A percentile compares a stretch with the other conserved stretches of the same genome.
Evolutionary conservation across 2,888 invertebrate species (phyloP).

Genomic region (Drosophila setosimentum): DNA sequence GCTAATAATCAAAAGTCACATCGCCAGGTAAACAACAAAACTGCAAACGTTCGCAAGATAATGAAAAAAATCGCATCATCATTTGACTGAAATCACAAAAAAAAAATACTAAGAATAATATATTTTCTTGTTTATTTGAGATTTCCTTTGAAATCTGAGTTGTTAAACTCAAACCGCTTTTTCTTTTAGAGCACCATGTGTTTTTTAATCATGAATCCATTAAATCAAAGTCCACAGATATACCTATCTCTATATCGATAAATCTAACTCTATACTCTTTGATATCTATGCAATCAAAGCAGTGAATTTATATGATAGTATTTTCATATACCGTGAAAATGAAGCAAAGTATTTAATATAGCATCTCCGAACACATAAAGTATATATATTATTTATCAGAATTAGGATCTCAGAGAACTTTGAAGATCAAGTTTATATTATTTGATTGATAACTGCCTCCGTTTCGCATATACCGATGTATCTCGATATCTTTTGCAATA

Average conservation of each 20-base stretch:
- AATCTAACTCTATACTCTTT: neutral
- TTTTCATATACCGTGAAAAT: too few species aligned
- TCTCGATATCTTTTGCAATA: neutral
- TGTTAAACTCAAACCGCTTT: neutral
- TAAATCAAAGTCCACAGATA: neutral
- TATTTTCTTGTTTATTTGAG: too few species aligned
- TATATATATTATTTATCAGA: neutral
- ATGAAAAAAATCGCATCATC: neutral
- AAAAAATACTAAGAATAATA: constrained; percentile 13
- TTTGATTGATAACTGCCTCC: neutral
- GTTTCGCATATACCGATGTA: neutral
- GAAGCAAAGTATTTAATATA: too few species aligned
- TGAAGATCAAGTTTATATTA: neutral
- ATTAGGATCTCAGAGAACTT: neutral
- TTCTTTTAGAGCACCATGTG: neutral
- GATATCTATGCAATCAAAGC: too few species aligned
- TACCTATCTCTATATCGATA: neutral
- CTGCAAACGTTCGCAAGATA: constrained; percentile 10
- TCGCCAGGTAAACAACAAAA: constrained; percentile 12
- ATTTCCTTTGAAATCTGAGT: neutral
- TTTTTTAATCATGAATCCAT: neutral
- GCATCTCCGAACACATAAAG: neutral
- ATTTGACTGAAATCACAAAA: neutral
- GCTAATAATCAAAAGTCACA: constrained; percentile 17
- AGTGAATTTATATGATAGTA: too few species aligned